Evolutionary conservation across 1,140 invertebrate genomes (phyloP), one percentile per base, ranked within the genome.

Genomic region (Saxidomus purpurata): DNA sequence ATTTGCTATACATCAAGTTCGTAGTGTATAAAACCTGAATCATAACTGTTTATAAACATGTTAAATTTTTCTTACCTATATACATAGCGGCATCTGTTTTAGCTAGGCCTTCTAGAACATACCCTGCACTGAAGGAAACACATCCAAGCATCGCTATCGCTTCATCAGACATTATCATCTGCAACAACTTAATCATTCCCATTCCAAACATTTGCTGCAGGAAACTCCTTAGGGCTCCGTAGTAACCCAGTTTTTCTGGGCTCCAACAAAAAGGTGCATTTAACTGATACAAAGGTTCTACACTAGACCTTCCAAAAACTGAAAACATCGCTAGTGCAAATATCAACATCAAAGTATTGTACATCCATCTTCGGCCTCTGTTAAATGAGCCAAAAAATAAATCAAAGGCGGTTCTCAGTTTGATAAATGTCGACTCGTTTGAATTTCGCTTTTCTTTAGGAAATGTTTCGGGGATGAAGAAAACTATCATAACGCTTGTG

Each of bases 381-480:
- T 88, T 88, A 47, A 88, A 88, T n/a, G 61, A 36, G 2, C 86
- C 86, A 13, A 80, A 52, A 28, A 80, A 88, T n/a, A 88, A 61
- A 81, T 88, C 76, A 38, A 81, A 88, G 8, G 61, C 71, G 2
- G 86, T 88, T 71, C 71, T 88, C 40, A 88, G 22, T 69, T 80
- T 88, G 8, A 17, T n/a, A 2, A 81, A 19, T 17, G 67, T 40
- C 22, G 86, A 88, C 55, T 76, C 83, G 22, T 59, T n/a, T 19
- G 52, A 19, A 25, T 80, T 61, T 52, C 86, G 59, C 28, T 88
- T 80, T 19, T 47, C 38, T 28, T 77, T 40, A 15, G 61, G 76
- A 49, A 88, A 88, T 22, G 36, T 88, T 38, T 88, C 86, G n/a
- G 86, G 86, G 34, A 88, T 80, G 28, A 80, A 69, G 22, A 88